These are phyloP conservation scores for Philereme transversata DNA, from an alignment of 2,888 invertebrate genomes.

Conservation along the genomic window DNA sequence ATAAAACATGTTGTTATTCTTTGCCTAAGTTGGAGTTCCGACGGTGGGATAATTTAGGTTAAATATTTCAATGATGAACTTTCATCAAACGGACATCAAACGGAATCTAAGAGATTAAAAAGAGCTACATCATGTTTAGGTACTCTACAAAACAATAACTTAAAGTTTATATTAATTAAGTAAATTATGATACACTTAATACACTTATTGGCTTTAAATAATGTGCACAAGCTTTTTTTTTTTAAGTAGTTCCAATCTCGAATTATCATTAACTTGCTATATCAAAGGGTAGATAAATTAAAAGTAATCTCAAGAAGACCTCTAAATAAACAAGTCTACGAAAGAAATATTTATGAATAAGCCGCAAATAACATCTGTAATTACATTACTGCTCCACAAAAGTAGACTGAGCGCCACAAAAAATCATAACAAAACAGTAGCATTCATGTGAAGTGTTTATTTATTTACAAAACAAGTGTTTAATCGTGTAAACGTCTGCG, in stretches of 20 bases:
- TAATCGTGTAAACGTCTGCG: slow-evolving; percentile 48
- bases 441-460: slow-evolving; percentile 37
- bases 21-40: background rate
- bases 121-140: too few relatives aligned
- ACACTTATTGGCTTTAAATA: too few relatives aligned
- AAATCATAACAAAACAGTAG: slow-evolving; percentile 31
- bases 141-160: too few relatives aligned
- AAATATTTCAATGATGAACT: too few relatives aligned
- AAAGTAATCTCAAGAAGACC: background rate
- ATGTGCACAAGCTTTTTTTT: too few relatives aligned
- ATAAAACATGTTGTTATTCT: slow-evolving; percentile 8
- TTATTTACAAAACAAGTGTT: slow-evolving; percentile 51
- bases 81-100: too few relatives aligned
- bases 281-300: too few relatives aligned
- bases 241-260: too few relatives aligned
- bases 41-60: too few relatives aligned
- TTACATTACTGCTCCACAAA: slow-evolving; percentile 12
- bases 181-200: too few relatives aligned
- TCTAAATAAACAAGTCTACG: background rate
- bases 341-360: slow-evolving; percentile 8
- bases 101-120: too few relatives aligned
- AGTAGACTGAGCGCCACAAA: slow-evolving; percentile 21
- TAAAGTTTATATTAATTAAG: too few relatives aligned
- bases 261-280: background rate
- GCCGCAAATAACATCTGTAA: slow-evolving; percentile 11